Evolutionary conservation across 2,888 invertebrate species (phyloP), one percentile per base, ranked within the genome.

Genomic region (Agrochola litura): DNA sequence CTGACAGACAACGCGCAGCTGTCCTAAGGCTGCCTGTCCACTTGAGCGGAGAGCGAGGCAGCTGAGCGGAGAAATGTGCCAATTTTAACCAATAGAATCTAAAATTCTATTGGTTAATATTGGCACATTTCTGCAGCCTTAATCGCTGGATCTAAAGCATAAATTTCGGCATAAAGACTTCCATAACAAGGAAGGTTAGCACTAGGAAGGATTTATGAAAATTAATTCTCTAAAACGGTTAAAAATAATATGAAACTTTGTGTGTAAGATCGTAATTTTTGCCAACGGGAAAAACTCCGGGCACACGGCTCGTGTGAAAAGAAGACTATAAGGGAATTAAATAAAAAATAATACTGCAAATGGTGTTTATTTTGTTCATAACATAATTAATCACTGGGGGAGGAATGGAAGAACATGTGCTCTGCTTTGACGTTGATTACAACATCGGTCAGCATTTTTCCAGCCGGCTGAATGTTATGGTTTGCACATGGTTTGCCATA

Each of bases 401-500:
- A 65, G 73, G 25, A 71, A 75, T 56, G 37, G 16, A 73, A n/a
- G 19, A 73, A 77, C 85, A 85, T 83, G 76, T 86, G 81, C 25
- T 76, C 64, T 16, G 66, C 58, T 69, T 75, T 76, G 71, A 63
- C 77, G 76, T 82, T 70, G 76, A 79, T 86, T 76, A 79, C 56
- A 75, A 81, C 76, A 81, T 76, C 72, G 60, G 16, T 49, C 25
- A 71, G 22, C 46, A 52, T 70, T 56, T 73, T 71, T 37, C 58
- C 65, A n/a, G 56, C 60, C 14, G 46, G 52, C 14, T 10, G 16
- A 60, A 60, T 69, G 56, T 73, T 76, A 78, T 76, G 52, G 75
- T 69, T 66, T 49, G 19, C 84, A 82, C 76, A 78, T 86, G 84
- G 73, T 77, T 82, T 67, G 25, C 54, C 22, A 73, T 79, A 65